Evolutionary conservation across 2,113 vertebrate genomes (phyloP), one percentile per base, ranked within the genome.

Genomic region (Siphamia tubifer): DNA sequence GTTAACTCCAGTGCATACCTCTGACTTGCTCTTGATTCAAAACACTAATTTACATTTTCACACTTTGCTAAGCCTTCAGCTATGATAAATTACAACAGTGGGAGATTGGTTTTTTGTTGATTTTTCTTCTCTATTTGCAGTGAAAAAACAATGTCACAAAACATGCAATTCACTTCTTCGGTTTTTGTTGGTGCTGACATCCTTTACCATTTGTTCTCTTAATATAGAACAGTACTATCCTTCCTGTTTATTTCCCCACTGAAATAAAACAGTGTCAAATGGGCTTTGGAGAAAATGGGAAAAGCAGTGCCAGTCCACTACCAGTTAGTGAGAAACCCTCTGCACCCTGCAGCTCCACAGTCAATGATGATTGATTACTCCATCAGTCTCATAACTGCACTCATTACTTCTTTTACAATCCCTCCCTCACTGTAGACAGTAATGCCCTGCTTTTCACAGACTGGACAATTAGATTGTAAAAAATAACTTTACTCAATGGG

Each of bases 301-400:
- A 66, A 55, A 79, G 70, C 48, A 36, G 39, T 70, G 65, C 31
- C 70, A 76, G 55, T 74, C 68, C 24, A 34, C 38, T 68, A 61
- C 31, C 64, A 49, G 61, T 47, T 54, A 82, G 58, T 60, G 69
- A 80, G 83, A 56, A 52, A 65, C 66, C 61, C 71, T 76, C 31
- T 58, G 48, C 58, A 68, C 66, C 74, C 77, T 67, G 74, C 77
- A 77, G 68, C 82, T 39, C 76, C 60, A 62, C 70, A 75, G 80
- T 85, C 85, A 68, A 79, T 82, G 78, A 84, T 88, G 86, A 90
- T 90, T 84, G 78, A 88, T 87, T 72, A 77, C 79, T 62, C 65
- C 52, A 44, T 84, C 82, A 64, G 81, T 48, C 76, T 83, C 78
- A 87, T 87, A 79, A 84, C 69, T 70, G 56, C 76, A 63, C 77